These are phyloP conservation scores for Cataglyphis albicans DNA, from an alignment of 2,888 invertebrate species.

Conservation along the genomic window DNA sequence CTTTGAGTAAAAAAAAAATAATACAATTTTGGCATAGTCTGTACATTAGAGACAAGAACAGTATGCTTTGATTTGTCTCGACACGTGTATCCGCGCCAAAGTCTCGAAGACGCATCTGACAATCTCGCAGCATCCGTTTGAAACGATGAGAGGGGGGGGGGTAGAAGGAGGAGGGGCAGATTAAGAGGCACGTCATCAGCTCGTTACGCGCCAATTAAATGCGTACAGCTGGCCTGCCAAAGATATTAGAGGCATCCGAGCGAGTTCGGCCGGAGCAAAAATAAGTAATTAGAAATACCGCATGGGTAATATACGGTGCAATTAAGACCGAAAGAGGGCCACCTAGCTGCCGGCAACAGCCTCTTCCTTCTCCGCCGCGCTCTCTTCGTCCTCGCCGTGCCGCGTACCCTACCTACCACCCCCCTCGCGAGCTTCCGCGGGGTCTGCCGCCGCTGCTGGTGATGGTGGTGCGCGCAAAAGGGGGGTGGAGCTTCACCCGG, in stretches of 20 bases:
- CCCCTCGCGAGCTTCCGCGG: conserved; percentile 63
- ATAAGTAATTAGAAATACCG: conserved; percentile 85
- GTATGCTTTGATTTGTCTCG: not conserved
- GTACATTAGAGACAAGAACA: not conserved
- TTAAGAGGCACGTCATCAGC: conserved; percentile 65
- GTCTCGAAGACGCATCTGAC: conserved; percentile 56
- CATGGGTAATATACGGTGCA: conserved; percentile 86
- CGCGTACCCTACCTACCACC: conserved; percentile 41
- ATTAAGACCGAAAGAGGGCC: conserved; percentile 85
- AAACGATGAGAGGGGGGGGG: not conserved
- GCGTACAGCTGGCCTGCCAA: conserved; percentile 82
- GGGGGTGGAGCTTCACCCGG: conserved; percentile 85
- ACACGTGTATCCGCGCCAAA: not conserved
- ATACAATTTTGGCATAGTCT: not conserved
- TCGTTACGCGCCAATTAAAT: conserved; percentile 83
- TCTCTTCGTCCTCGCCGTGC: conserved; percentile 73
- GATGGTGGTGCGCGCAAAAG: conserved; percentile 73
- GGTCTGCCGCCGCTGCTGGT: conserved; percentile 57
- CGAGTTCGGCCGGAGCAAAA: conserved; percentile 79
- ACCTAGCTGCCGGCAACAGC: conserved; percentile 79
- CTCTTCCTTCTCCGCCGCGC: conserved; percentile 67
- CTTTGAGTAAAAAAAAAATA: not conserved
- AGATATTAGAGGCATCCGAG: conserved; percentile 83
- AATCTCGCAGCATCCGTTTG: conserved; percentile 34
- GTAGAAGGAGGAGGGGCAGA: conserved; percentile 8